These are phyloP conservation scores for Cloeon dipterum DNA, from an alignment of 2,888 invertebrate genomes.

Conservation along the genomic window DNA sequence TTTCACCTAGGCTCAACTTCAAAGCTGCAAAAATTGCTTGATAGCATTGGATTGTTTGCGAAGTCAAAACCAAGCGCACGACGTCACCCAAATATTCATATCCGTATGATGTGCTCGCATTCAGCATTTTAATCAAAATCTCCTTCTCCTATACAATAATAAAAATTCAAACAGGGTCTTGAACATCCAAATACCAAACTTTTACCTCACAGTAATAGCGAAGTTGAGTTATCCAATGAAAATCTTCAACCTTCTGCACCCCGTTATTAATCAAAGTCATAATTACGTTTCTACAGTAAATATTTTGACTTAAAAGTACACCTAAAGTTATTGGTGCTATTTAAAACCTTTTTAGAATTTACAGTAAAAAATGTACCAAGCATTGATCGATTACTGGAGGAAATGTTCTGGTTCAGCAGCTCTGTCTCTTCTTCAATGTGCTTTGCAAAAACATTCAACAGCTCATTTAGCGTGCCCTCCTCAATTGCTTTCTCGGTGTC, in stretches of 20 bases:
- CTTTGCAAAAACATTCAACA: slow-evolving; percentile 4
- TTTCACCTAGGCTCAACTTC: slow-evolving; percentile 54
- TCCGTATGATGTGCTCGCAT: slow-evolving; percentile 68
- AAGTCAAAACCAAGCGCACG: slow-evolving; percentile 72
- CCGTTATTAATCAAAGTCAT: slow-evolving; percentile 15
- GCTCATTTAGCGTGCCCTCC: background rate
- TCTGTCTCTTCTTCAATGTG: slow-evolving; percentile 14
- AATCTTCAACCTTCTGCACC: slow-evolving; percentile 52
- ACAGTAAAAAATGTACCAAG: slow-evolving; percentile 48
- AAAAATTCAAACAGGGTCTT: background rate
- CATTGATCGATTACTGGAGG: slow-evolving; percentile 67
- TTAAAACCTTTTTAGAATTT: background rate
- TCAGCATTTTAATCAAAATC: slow-evolving; percentile 66
- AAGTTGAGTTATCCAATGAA: slow-evolving; percentile 74
- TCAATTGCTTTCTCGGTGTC: slow-evolving; percentile 61
- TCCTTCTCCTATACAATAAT: slow-evolving; percentile 21
- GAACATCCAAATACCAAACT: no score
- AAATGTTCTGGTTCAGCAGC: slow-evolving; percentile 48
- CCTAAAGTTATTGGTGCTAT: background rate
- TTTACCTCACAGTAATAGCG: slow-evolving; percentile 65
- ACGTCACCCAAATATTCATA: slow-evolving; percentile 90
- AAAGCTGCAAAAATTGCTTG: slow-evolving; percentile 79
- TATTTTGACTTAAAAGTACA: background rate
- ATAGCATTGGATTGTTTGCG: slow-evolving; percentile 80
- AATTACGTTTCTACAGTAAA: background rate